Conservation (phyloP, 2,113 vertebrate genomes). For the Chloropsis hardwickii region DNA sequence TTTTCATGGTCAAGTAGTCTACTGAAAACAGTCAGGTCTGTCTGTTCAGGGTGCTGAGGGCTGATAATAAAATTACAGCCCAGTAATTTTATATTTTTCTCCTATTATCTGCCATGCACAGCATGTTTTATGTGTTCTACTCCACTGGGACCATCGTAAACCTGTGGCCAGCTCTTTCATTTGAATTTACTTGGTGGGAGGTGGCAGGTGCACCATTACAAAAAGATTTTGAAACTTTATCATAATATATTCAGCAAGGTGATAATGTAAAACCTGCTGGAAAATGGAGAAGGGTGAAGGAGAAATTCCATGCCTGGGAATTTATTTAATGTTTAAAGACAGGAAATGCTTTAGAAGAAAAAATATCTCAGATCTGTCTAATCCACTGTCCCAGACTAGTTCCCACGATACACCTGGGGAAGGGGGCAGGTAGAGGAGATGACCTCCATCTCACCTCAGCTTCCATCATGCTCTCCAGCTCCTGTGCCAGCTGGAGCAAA, state of each 20-base stretch:
- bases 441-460: not conserved
- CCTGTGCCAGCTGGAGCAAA: not conserved
- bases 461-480: not conserved
- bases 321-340: slow-evolving; percentile 3
- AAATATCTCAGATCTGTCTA: not conserved
- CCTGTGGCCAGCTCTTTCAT: not conserved
- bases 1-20: not conserved
- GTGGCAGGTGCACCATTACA: not conserved
- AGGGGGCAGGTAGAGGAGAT: not conserved
- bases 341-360: not conserved
- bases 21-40: not conserved
- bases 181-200: not conserved
- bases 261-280: slow-evolving; percentile 4
- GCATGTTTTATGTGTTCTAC: not conserved
- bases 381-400: not conserved
- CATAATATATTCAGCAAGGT: not conserved
- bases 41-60: not conserved
- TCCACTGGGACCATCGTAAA: not conserved
- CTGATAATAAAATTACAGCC: not conserved
- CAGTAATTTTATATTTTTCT: not conserved
- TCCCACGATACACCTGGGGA: not conserved
- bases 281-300: not conserved
- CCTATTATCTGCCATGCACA: not conserved
- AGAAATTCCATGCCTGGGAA: not conserved
- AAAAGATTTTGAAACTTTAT: slow-evolving; percentile 1